These are phyloP conservation scores for Batillaria attramentaria DNA, from an alignment of 1,140 invertebrate species.

Conservation along the genomic window DNA sequence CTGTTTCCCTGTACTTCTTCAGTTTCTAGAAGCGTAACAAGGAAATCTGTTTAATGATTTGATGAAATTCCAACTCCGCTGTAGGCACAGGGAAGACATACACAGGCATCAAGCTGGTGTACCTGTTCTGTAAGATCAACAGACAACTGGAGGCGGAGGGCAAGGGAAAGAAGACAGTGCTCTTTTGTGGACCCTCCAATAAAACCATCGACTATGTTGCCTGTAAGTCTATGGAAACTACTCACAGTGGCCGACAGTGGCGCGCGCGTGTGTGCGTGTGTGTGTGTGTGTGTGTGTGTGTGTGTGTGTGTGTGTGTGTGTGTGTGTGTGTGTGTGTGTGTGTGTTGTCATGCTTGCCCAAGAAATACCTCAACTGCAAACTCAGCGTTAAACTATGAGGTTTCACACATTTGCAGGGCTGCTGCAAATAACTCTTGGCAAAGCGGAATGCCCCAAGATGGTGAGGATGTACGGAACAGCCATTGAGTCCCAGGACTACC, in stretches of 20 bases:
- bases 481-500: constrained; percentile 46
- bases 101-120: constrained; percentile 50
- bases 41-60: not conserved
- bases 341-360: not conserved
- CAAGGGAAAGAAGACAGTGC: constrained; percentile 48
- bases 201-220: constrained; percentile 55
- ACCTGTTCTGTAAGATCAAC: constrained; percentile 54
- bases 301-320: not conserved
- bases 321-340: not conserved
- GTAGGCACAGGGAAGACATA: constrained; percentile 65
- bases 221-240: constrained; percentile 42
- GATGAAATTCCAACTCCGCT: not conserved
- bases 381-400: not conserved
- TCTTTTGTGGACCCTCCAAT: constrained; percentile 64
- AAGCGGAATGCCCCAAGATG: constrained; percentile 39
- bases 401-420: not conserved
- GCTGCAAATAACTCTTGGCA: not conserved
- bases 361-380: not conserved
- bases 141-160: constrained; percentile 27
- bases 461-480: constrained; percentile 54
- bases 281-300: not conserved
- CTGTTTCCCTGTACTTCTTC: too few relatives aligned
- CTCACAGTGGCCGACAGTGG: not conserved
- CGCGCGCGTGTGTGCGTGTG: not conserved
- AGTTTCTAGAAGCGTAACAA: too few relatives aligned